phyloP scores from a whole-genome alignment of 2,888 invertebrate species.

The Pilophorus perplexus region DNA sequence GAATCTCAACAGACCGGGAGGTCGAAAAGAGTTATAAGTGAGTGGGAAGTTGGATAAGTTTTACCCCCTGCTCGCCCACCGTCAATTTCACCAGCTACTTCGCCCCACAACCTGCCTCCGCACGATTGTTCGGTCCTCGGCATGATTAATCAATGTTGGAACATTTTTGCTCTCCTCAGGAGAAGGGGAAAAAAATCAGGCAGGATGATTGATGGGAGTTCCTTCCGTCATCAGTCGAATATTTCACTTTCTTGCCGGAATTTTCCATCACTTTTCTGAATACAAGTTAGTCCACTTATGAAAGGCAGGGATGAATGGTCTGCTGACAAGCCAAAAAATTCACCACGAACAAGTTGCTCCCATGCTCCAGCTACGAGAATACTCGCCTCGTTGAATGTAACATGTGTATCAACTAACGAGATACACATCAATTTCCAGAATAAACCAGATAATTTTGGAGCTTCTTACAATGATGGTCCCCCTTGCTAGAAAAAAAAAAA shows the following conservation, averaged over 20 bases:
- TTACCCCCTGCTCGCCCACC: not conserved
- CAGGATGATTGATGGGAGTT: slow-evolving; percentile 18
- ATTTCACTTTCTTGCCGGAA: slow-evolving; percentile 4
- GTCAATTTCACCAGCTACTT: not conserved
- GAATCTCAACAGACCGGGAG: slow-evolving; percentile 11
- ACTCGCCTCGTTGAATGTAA: too few species aligned
- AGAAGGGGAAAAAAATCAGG: not conserved
- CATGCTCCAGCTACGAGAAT: too few species aligned
- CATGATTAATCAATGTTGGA: slow-evolving; percentile 22
- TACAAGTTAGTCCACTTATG: slow-evolving; percentile 22
- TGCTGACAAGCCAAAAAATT: too few species aligned
- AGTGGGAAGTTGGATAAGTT: slow-evolving; percentile 20
- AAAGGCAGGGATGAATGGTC: too few species aligned
- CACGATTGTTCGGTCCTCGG: slow-evolving; percentile 12
- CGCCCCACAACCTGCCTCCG: too few species aligned
- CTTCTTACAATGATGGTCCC: too few species aligned
- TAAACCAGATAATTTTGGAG: too few species aligned
- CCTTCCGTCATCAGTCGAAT: not conserved
- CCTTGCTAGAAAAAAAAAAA: too few species aligned
- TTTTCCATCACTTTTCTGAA: not conserved
- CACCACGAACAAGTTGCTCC: too few species aligned
- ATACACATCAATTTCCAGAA: too few species aligned
- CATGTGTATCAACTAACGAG: too few species aligned
- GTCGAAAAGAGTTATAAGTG: slow-evolving; percentile 15
- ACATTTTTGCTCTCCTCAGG: slow-evolving; percentile 11